Evolutionary conservation across 2,113 vertebrate species (phyloP), one percentile per base, ranked within the genome.

Genomic region (Gulo gulo): DNA sequence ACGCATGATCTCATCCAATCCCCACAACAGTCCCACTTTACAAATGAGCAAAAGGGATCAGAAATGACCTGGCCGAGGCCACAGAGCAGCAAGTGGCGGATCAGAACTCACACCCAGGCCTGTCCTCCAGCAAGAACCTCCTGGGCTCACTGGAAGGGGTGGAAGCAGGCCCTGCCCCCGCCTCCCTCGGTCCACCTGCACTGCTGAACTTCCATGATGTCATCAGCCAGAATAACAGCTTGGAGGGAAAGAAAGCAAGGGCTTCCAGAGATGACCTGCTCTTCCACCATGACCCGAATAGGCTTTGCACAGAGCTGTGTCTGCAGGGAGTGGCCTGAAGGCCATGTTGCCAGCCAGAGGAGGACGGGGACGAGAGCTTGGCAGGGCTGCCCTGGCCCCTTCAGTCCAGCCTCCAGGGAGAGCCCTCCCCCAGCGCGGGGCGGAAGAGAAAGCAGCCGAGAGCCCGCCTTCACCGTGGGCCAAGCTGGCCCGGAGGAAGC

Each of bases 401-500:
- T 50, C 0, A 7, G 92, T 79, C 52, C 71, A 78, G 87, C n/a
- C 47, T 79, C 67, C 31, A 69, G 65, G 0, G 3, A 92, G 52
- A 84, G 20, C 63, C 85, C 47, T 88, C 83, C 96, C 76, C 65
- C 2, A 13, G 1, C 55, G 16, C 74, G 85, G 71, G 67, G 80
- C 13, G 12, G 94, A 96, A 96, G 59, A 97, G 95, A 98, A 97
- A 97, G 95, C 92, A 74, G 83, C 69, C 26, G 1, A 76, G 74
- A 1, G 23, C 65, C 84, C 6, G 50, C n/a, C 13, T 21, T 42
- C 76, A 18, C 69, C 31, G 20, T 1, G 61, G 12, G 13, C 61
- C 88, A 12, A 2, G 52, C 61, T 29, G 29, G 87, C 91, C 71
- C 0, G 13, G 84, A 97, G 97, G 98, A 98, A 98, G 98, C 98